Base-by-base conservation (phyloP, 1,140 invertebrate genomes). In the Pinna nobilis region DNA sequence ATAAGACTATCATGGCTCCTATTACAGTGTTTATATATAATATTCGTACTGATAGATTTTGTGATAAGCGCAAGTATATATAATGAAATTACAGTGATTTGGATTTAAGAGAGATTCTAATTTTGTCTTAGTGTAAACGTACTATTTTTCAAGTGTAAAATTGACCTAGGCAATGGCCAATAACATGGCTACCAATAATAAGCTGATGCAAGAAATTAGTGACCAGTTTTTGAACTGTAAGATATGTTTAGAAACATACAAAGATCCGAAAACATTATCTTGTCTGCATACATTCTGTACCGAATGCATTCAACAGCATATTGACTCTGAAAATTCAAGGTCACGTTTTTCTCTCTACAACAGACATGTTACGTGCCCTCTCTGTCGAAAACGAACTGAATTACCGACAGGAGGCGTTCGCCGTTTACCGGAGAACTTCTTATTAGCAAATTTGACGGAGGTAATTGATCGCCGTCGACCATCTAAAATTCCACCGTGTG, bases 281-380 rank as follows among this genome's bases (percentile, higher is more conserved):
- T 98, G 97, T 89, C 92, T 98, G 80, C 96, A 98, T 91, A 95
- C 95, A 5, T 98, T 97, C 90, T 98, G 96, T 90, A 94, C 96
- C 89, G 91, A 92, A 55, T 98, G 96, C 85, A 60, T 90, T 41
- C 85, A 88, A 65, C 78, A 86, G 65, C 88, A 88, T 65, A 78
- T 81, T 47, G 86, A 87, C 37, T 73, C 84, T 7, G 86, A 87
- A 65, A 61, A 53, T 18, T 77, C 75, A 20, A 67, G 79, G 6
- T 82, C 82, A 15, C 64, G 86, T 25, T 86, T 77, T 69, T 65
- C 67, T 18, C 60, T 83, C 47, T 84, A 87, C 57, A 78, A 76
- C 57, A 73, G 88, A 37, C 76, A 83, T 20, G 76, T 90, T 32
- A 84, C 88, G 13, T 90, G 89, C 73, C 88, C 89, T 15, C 64